Base-by-base conservation (phyloP, 2,797 vertebrate genomes). In the Rhynchotus rufescens region DNA sequence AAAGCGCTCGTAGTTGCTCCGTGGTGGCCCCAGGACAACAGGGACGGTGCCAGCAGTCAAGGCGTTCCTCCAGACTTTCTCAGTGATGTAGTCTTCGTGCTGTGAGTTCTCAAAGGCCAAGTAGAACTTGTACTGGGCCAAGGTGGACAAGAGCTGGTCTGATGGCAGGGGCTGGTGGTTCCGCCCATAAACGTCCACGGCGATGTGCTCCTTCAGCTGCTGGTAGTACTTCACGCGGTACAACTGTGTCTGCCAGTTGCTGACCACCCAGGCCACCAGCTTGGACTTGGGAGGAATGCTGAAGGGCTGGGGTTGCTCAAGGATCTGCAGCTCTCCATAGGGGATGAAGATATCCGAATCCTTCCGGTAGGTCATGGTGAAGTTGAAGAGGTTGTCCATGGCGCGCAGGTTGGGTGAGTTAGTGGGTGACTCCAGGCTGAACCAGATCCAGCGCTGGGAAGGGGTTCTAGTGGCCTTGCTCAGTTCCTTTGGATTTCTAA, bases 31-130 rank as follows among this genome's bases (percentile, higher is more conserved):
- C 44, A 95, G 73, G 30, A 97, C 96, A 0, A 99, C 92, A 0
- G 98, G 98, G 54, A 95, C 38, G 0, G 95, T 66, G 64, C 94
- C 51, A 2, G 95, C 66, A 14, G 34, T 34, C 67, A 97, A 30
- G 13, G 96, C 93, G 0, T 99, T 99, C 23, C 32, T 40, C 98
- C 99, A 98, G 36, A 96, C 73, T 80, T 97, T 97, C 94, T 97
- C 95, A 0, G 94, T 96, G 91, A 97, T 94, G 79, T 96, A 97
- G 76, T 96, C 96, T 3, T 65, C 62, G 2, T 96, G 95, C 62
- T 34, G 28, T 0, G 96, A 96, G 80, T 97, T 97, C 92, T 97
- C 96, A 0, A 97, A 98, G 13, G 96, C 96, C 90, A 97, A 65
- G 82, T 96, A 97, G 86, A 97, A 97, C 38, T 59, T 95, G 87